These are phyloP conservation scores for Phyllopteryx taeniolatus DNA, from an alignment of 2,113 vertebrate genomes.

Conservation along the genomic window DNA sequence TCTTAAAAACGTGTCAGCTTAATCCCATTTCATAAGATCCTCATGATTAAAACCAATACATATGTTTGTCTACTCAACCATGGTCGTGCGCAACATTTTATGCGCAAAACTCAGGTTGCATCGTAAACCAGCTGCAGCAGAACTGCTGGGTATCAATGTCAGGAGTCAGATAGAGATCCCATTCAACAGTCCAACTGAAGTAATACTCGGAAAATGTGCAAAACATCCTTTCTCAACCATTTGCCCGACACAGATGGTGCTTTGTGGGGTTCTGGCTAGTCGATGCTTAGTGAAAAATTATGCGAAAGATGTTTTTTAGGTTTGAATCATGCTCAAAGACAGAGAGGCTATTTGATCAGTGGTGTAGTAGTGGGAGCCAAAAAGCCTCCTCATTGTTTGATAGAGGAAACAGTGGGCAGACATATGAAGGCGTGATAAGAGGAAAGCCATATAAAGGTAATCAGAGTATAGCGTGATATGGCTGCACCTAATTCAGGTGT, in stretches of 20 bases:
- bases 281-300: constrained; percentile 28
- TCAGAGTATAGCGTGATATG: constrained; percentile 18
- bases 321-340: constrained; percentile 15
- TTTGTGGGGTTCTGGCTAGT: constrained; percentile 55
- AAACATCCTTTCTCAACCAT: constrained; percentile 32
- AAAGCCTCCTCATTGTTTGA: constrained; percentile 1
- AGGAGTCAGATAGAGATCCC: constrained; percentile 49
- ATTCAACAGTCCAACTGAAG: constrained; percentile 34
- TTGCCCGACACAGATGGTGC: constrained; percentile 41
- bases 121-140: background rate
- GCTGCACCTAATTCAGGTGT: constrained; percentile 12
- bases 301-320: background rate
- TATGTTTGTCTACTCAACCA: background rate
- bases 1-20: background rate
- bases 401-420: background rate
- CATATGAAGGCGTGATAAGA: constrained; percentile 5
- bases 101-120: background rate
- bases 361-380: constrained; percentile 5
- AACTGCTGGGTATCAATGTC: constrained; percentile 6
- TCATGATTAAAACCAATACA: background rate
- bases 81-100: background rate
- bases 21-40: background rate
- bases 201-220: constrained; percentile 54
- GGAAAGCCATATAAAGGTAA: background rate
- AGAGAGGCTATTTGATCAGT: background rate